Evolutionary conservation across 1,140 invertebrate genomes (phyloP), one percentile per base, ranked within the genome.

Genomic region (Caenorhabditis brenneri): DNA sequence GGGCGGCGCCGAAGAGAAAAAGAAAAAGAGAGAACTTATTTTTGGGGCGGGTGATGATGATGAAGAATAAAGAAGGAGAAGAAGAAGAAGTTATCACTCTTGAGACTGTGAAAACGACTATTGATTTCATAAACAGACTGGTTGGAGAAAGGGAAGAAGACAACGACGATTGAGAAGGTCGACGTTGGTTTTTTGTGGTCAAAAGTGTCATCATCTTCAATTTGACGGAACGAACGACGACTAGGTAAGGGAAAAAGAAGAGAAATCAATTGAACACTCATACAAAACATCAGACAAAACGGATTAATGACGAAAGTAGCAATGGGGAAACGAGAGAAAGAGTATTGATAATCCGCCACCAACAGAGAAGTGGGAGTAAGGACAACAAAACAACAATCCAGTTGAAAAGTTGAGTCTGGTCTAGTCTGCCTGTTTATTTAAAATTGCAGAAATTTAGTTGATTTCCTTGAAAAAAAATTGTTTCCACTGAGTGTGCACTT

Each of bases 141-240:
- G 65, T 46, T 46, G n/a, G 36, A 42, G 39, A 42, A 74, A 42
- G 36, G 19, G 33, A 65, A 33, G 29, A 65, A 65, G 31, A 36
- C 15, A 15, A 39, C 33, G 58, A 65, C 33, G 48, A 51, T n/a
- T 51, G 19, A 51, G 65, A 74, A 74, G 65, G 65, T 74, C 65
- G 65, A 74, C n/a, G 36, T 42, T 29, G 36, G 29, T 46, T 42
- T 39, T 74, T 74, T 42, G 33, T 31, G n/a, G 65, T 74, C 36
- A 42, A 42, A 74, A 42, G 65, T 74, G 65, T 74, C 65, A 74
- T 74, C 33, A 74, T 74, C 65, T 74, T 42, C 65, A 31, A 74
- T 74, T 74, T 46, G 65, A 42, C 36, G 65, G 65, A 74, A 46
- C 33, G 65, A 74, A 74, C 27, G 27, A 74, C 6, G 7, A 74